Percentiles rank a stretch among this genome's conserved stretches.
phyloP scores from a whole-genome alignment of 2,113 vertebrate genomes.

The Equus quagga region DNA sequence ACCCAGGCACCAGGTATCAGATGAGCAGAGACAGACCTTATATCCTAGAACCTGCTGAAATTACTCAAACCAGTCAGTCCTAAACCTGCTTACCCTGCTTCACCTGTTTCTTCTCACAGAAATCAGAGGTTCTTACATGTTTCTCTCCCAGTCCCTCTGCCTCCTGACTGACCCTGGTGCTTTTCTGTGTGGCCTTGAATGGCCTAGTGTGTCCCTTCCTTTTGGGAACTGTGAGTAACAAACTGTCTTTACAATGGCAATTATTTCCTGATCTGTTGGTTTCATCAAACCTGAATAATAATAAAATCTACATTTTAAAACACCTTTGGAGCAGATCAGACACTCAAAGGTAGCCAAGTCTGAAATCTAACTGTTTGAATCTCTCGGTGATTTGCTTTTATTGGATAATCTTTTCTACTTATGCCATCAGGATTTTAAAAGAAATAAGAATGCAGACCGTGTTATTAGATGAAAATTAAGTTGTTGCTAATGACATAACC shows the following conservation, averaged over 20 bases:
- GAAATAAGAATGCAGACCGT: neutral
- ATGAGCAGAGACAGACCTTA: neutral
- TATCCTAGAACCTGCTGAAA: neutral
- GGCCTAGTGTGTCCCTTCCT: no score
- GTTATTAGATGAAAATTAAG: neutral
- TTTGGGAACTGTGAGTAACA: neutral
- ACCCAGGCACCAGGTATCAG: no score
- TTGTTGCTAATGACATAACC: neutral
- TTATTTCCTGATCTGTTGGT: neutral
- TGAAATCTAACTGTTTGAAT: neutral
- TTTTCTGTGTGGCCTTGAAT: neutral
- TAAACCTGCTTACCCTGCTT: neutral
- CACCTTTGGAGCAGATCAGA: neutral
- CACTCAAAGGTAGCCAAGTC: neutral
- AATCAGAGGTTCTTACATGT: neutral
- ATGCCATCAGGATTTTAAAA: neutral
- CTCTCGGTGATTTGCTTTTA: neutral
- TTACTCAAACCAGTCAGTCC: neutral
- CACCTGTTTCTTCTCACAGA: neutral
- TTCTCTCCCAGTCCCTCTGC: neutral
- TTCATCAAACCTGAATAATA: neutral
- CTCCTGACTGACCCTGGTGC: neutral
- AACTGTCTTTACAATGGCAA: neutral
- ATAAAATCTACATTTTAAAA: neutral
- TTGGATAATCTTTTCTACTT: neutral